Evolutionary conservation across 2,113 vertebrate species (phyloP).

Genomic region (Dasyornis broadbenti): DNA sequence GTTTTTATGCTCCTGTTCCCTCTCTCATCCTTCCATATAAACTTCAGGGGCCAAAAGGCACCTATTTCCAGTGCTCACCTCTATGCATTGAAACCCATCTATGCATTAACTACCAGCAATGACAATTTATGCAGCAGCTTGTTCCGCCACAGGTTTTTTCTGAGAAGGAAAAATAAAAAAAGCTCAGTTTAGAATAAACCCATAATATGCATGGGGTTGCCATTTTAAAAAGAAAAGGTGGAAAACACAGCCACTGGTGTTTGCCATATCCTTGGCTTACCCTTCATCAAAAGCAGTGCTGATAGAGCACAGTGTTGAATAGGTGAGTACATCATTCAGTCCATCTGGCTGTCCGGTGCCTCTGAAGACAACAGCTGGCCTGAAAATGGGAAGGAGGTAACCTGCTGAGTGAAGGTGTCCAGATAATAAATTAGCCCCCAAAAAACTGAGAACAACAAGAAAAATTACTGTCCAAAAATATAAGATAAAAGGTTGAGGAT

Average conservation of each 20-base stretch:
- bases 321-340: not conserved
- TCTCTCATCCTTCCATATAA: not conserved
- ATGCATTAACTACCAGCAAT: not conserved
- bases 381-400: not conserved
- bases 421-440: not conserved
- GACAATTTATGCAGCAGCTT: not conserved
- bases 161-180: not conserved
- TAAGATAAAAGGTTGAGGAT: not conserved
- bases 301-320: not conserved
- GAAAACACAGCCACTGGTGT: not conserved
- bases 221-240: not conserved
- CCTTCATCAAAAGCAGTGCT: not conserved
- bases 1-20: not conserved
- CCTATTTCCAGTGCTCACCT: not conserved
- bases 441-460: not conserved
- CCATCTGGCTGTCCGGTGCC: not conserved
- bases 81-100: not conserved
- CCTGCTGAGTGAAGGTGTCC: not conserved
- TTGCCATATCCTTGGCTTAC: not conserved
- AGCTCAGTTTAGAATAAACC: not conserved
- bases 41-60: not conserved
- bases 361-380: not conserved
- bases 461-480: not conserved
- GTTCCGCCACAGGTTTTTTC: not conserved
- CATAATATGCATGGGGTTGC: not conserved